phyloP scores from a whole-genome alignment of 2,113 vertebrate genomes.

The Pelecanoides urinatrix region DNA sequence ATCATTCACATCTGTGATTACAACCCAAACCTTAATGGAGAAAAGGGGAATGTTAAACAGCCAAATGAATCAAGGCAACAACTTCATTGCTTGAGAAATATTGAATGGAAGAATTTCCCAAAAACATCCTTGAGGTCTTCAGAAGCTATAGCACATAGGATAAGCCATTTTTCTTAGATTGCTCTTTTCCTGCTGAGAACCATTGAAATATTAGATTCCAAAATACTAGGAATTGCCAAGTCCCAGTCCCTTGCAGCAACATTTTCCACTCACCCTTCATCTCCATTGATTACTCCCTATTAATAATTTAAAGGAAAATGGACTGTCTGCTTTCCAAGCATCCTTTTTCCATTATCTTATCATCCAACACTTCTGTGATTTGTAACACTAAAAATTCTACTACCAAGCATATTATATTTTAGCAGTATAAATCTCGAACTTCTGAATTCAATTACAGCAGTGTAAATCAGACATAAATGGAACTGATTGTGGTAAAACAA shows the following conservation, averaged over 20 bases:
- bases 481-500: neutral
- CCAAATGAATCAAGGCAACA: neutral
- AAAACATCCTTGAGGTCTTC: neutral
- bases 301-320: neutral
- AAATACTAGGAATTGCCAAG: neutral
- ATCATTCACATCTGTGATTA: conserved; percentile 86
- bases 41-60: neutral
- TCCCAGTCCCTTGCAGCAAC: neutral
- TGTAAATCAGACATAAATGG: neutral
- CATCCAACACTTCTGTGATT: neutral
- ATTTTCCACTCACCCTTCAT: neutral
- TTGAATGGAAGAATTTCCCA: neutral
- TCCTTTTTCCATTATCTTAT: neutral
- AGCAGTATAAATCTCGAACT: neutral
- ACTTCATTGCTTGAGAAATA: neutral
- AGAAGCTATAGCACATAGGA: neutral
- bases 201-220: neutral
- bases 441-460: neutral
- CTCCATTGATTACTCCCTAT: neutral
- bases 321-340: neutral
- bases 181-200: neutral
- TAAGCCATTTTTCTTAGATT: conserved; percentile 9
- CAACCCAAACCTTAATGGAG: conserved; percentile 76
- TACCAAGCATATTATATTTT: neutral
- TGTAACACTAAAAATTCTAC: neutral